phyloP scores from a whole-genome alignment of 1,140 invertebrate genomes.

The Penaeus vannamei region DNA sequence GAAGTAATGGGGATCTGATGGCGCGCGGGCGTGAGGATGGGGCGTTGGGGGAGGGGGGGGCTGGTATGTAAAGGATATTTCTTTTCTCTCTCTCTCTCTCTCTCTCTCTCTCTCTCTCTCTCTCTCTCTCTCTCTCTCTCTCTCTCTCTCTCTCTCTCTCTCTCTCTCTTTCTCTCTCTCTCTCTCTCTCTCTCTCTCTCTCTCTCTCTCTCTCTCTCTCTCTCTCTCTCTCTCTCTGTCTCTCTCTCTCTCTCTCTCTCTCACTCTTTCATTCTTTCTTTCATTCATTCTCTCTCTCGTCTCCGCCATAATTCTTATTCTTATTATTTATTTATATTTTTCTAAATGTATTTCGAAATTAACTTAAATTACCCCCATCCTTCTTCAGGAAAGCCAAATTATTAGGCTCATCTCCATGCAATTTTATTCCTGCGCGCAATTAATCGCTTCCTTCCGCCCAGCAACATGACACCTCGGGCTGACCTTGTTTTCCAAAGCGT shows the following conservation, averaged over 20 bases:
- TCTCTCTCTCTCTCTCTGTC: not conserved
- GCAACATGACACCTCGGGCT: no score
- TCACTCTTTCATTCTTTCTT: not conserved
- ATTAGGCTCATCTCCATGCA: no score
- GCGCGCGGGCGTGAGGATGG: no score
- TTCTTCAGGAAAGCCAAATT: no score
- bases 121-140: conserved; percentile 36
- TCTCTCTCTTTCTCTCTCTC: not conserved
- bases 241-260: not conserved
- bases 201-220: not conserved
- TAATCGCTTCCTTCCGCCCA: no score
- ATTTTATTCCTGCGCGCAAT: no score
- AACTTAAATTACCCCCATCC: no score
- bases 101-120: conserved; percentile 20
- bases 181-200: not conserved
- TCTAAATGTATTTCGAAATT: not conserved
- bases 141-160: conserved; percentile 5
- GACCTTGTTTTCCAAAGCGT: no score
- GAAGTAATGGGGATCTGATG: no score
- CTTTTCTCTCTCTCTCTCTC: not conserved
- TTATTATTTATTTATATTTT: no score
- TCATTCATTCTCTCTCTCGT: not conserved
- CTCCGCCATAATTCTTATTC: not conserved
- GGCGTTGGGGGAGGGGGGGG: no score
- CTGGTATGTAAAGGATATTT: not conserved